These are phyloP conservation scores for Calidris pugnax DNA, from an alignment of 2,113 vertebrate species.

Conservation along the genomic window DNA sequence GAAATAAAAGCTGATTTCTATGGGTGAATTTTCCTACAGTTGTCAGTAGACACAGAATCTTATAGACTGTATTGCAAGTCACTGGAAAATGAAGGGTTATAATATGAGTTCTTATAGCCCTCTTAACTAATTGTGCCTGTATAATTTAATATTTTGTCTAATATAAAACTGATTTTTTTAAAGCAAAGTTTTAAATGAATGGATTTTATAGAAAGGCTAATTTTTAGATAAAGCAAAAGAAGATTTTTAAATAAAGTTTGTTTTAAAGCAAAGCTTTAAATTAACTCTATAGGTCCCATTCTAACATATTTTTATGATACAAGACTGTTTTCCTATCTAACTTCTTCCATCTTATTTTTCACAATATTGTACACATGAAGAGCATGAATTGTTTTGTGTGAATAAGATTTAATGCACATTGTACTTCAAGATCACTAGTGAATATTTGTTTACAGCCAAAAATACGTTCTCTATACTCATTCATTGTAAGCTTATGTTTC, in stretches of 20 bases:
- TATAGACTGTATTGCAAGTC: conserved; percentile 28
- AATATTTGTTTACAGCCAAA: conserved; percentile 39
- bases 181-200: conserved; percentile 50
- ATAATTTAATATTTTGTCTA: conserved; percentile 64
- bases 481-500: conserved; percentile 46
- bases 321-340: conserved; percentile 57
- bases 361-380: conserved; percentile 36
- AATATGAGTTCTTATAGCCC: not conserved
- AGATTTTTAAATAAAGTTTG: conserved; percentile 50
- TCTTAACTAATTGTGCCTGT: conserved; percentile 53
- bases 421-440: conserved; percentile 40
- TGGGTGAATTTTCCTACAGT: not conserved
- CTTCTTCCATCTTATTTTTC: conserved; percentile 52
- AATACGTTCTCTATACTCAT: conserved; percentile 7
- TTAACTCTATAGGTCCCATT: conserved; percentile 34
- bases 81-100: conserved; percentile 43
- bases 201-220: conserved; percentile 61
- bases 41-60: conserved; percentile 13
- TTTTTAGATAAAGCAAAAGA: conserved; percentile 68
- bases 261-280: conserved; percentile 69
- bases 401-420: conserved; percentile 48
- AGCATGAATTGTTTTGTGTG: conserved; percentile 21
- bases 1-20: not conserved
- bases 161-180: conserved; percentile 48
- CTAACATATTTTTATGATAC: conserved; percentile 66